Conservation (phyloP, 2,888 invertebrate species). For the Trissonchulus sp. region DNA sequence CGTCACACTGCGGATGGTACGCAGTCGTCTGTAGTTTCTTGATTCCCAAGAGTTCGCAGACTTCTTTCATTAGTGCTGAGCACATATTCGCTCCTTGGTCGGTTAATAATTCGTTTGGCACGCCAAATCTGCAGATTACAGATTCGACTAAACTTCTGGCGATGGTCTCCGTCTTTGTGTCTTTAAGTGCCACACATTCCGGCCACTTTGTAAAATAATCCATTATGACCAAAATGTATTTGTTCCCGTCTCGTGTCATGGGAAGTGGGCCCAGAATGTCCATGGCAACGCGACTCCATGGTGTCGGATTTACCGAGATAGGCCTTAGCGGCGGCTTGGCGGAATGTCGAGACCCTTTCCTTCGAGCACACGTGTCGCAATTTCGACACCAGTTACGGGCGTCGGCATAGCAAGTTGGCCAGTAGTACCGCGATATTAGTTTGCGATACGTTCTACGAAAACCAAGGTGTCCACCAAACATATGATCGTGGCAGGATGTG, state of each 20-base stretch:
- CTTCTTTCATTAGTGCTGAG: slow-evolving; percentile 32
- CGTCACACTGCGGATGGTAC: too few relatives aligned
- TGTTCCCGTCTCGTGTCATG: slow-evolving; percentile 27
- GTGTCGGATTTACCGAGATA: slow-evolving; percentile 24
- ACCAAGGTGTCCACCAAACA: slow-evolving; percentile 32
- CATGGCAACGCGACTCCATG: slow-evolving; percentile 14
- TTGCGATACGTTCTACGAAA: slow-evolving; percentile 26
- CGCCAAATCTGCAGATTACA: too few relatives aligned
- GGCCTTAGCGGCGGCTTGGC: background rate
- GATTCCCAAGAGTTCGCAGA: slow-evolving; percentile 29
- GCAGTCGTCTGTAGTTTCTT: slow-evolving; percentile 33
- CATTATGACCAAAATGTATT: too few relatives aligned
- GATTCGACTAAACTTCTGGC: too few relatives aligned
- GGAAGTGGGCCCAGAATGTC: slow-evolving; percentile 32
- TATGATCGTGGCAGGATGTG: slow-evolving; percentile 39
- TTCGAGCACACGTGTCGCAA: slow-evolving; percentile 30
- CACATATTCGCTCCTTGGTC: too few relatives aligned
- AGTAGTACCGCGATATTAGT: slow-evolving; percentile 30
- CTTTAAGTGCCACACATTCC: too few relatives aligned
- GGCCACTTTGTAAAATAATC: too few relatives aligned
- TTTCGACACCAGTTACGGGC: slow-evolving; percentile 29
- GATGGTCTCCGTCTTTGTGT: too few relatives aligned
- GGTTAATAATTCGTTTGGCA: too few relatives aligned
- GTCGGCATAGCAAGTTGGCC: slow-evolving; percentile 31
- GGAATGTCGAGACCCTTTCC: background rate